A percentile compares a stretch with the other conserved stretches of the same genome.
Conservation (phyloP, 2,888 invertebrate genomes). For the Temnothorax rugatulus region DNA sequence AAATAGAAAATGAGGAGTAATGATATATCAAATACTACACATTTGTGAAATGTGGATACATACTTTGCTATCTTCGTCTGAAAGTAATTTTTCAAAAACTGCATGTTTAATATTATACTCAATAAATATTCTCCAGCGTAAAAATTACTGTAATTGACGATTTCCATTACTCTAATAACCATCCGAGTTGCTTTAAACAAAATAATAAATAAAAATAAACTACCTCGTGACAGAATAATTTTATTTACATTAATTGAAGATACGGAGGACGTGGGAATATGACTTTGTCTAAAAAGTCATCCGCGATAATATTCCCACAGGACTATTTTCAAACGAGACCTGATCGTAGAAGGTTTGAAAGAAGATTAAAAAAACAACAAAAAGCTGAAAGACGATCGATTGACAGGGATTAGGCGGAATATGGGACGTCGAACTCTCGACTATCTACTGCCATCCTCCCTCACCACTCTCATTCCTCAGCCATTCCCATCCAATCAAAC, state of each 20-base stretch:
- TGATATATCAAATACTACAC: not conserved
- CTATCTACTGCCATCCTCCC: slow-evolving; percentile 53
- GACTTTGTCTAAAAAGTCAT: not conserved
- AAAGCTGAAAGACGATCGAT: slow-evolving; percentile 59
- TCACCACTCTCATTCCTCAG: slow-evolving; percentile 18
- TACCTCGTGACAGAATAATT: not conserved
- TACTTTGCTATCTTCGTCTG: not conserved
- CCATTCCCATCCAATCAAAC: not conserved
- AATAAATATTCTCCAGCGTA: not conserved
- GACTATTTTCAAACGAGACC: slow-evolving; percentile 40
- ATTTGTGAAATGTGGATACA: not conserved
- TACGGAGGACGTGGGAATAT: not conserved
- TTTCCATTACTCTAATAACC: not conserved
- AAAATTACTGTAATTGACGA: slow-evolving; percentile 11
- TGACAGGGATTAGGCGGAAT: slow-evolving; percentile 77
- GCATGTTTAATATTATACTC: not conserved
- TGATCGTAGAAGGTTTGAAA: slow-evolving; percentile 27
- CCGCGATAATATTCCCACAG: slow-evolving; percentile 40
- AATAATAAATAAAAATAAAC: not conserved
- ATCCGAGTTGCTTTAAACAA: not conserved
- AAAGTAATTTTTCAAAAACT: not conserved
- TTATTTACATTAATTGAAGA: slow-evolving; percentile 18
- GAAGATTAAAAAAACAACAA: slow-evolving; percentile 31
- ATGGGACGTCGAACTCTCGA: slow-evolving; percentile 82
- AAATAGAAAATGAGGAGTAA: not conserved